These are phyloP conservation scores for Poeciliopsis presidionis DNA, from an alignment of 2,797 vertebrate genomes.

Conservation along the genomic window DNA sequence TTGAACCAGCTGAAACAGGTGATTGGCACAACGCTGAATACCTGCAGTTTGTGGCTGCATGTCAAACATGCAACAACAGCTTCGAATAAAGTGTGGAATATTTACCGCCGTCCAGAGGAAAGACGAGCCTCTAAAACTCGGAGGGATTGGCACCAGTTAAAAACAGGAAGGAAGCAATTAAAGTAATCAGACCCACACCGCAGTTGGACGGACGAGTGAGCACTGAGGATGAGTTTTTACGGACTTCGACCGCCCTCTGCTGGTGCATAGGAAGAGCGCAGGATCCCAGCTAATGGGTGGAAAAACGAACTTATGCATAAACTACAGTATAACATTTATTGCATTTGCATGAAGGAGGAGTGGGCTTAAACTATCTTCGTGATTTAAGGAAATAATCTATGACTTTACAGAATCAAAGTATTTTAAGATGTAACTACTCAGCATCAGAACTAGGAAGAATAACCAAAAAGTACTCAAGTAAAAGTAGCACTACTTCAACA, in stretches of 20 bases:
- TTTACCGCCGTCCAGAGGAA: not conserved
- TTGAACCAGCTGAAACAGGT: constrained; percentile 41
- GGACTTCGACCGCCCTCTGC: constrained; percentile 66
- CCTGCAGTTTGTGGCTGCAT: not conserved
- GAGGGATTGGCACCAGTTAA: constrained; percentile 65
- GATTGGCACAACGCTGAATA: constrained; percentile 17
- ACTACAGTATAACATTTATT: not conserved
- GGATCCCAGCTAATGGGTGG: constrained; percentile 23
- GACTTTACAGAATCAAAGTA: not conserved
- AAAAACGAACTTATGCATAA: not conserved
- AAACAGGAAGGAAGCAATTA: constrained; percentile 69
- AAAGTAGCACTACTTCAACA: no score
- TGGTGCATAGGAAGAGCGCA: not conserved
- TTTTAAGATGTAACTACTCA: not conserved
- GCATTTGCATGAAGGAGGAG: not conserved
- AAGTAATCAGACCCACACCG: constrained; percentile 47
- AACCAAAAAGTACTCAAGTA: no score
- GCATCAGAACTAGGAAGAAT: not conserved
- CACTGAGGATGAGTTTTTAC: constrained; percentile 7
- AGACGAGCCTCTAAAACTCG: constrained; percentile 13
- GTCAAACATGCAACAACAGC: not conserved
- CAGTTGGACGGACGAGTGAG: constrained; percentile 28
- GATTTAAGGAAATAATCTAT: not conserved
- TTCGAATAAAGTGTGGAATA: not conserved
- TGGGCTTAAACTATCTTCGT: not conserved